phyloP scores from a whole-genome alignment of 2,888 invertebrate species.

The Tenthredo mesomela region DNA sequence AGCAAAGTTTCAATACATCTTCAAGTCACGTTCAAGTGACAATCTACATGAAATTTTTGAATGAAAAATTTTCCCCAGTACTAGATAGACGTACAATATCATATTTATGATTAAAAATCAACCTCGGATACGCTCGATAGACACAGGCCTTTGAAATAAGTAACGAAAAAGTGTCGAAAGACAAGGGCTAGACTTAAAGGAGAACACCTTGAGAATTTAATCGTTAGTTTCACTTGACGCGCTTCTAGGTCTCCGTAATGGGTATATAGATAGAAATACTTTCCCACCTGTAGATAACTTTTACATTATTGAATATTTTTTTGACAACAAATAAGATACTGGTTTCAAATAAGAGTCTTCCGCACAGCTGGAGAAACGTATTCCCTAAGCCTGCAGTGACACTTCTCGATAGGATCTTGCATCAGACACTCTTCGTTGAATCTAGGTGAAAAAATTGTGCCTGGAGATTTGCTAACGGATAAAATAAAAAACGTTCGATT shows the following conservation, averaged over 20 bases:
- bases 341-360: slow-evolving; percentile 1
- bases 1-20: neutral
- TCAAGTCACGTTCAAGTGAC: neutral
- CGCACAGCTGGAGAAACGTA: slow-evolving; percentile 2
- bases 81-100: neutral
- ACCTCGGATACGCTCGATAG: neutral
- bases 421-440: neutral
- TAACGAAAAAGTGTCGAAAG: neutral
- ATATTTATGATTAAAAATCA: neutral
- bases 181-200: slow-evolving; percentile 29
- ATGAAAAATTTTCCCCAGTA: neutral
- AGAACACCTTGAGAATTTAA: slow-evolving; percentile 24
- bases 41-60: neutral
- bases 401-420: slow-evolving; percentile 6
- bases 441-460: neutral
- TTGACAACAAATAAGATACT: neutral
- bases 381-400: neutral
- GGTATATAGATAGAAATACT: neutral
- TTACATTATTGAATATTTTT: neutral
- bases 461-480: neutral
- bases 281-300: slow-evolving; percentile 9
- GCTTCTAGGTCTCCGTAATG: slow-evolving; percentile 1
- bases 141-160: neutral
- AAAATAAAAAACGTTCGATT: slow-evolving; percentile 23
- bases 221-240: slow-evolving; percentile 24